A percentile compares a stretch with the other conserved stretches of the same genome.
These are phyloP conservation scores for Amphiprion clarkii DNA, from an alignment of 2,797 vertebrate species.

Conservation along the genomic window DNA sequence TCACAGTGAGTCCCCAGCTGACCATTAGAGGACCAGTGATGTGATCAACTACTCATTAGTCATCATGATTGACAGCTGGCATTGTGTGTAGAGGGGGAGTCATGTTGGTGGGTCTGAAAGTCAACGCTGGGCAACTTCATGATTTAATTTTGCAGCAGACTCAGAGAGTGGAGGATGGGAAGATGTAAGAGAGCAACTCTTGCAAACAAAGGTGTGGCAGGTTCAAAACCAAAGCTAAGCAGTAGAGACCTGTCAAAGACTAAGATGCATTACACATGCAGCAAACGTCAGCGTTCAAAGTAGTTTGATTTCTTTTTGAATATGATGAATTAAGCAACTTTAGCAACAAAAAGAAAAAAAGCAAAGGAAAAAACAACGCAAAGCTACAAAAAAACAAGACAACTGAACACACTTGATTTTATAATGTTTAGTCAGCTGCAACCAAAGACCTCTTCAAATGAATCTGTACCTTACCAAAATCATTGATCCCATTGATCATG, in stretches of 20 bases:
- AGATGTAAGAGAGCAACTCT: slow-evolving; percentile 29
- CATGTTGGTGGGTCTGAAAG: slow-evolving; percentile 28
- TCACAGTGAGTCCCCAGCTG: slow-evolving; percentile 49
- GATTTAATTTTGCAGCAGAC: slow-evolving; percentile 61
- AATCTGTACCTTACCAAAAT: too few species aligned
- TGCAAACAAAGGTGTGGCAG: neutral
- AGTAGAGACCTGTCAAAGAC: neutral
- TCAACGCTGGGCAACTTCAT: slow-evolving; percentile 50
- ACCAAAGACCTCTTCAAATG: too few species aligned
- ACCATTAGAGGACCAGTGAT: slow-evolving; percentile 70
- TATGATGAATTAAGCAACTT: neutral
- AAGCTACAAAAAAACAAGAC: too few species aligned
- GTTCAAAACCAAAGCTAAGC: neutral
- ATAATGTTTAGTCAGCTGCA: too few species aligned
- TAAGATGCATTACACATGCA: neutral
- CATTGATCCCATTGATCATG: too few species aligned
- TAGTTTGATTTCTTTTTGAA: too few species aligned
- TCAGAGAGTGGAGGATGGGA: neutral
- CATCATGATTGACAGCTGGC: slow-evolving; percentile 77
- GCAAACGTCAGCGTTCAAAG: neutral
- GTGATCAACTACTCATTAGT: slow-evolving; percentile 78
- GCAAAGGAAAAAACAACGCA: too few species aligned
- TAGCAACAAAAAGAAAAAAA: too few species aligned
- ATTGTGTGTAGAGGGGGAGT: slow-evolving; percentile 30
- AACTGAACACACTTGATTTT: too few species aligned